Evolutionary conservation across 2,797 vertebrate species (phyloP).

Genomic region (Labeo calbasu): DNA sequence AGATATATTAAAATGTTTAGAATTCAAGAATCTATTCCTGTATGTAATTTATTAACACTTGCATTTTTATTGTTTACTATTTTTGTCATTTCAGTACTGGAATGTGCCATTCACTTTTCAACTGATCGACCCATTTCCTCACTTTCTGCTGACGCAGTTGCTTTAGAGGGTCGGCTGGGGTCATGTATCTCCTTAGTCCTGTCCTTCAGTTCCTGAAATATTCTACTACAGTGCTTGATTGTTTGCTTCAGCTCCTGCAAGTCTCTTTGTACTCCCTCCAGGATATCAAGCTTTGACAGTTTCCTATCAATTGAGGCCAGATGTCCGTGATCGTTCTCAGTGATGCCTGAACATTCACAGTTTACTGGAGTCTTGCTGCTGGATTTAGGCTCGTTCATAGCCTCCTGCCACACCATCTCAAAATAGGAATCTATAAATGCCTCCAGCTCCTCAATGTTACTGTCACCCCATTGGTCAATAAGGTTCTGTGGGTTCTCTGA

Average conservation of each 20-base stretch:
- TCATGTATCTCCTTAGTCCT: constrained; percentile 33
- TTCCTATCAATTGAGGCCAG: constrained; percentile 70
- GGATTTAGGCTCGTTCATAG: constrained; percentile 45
- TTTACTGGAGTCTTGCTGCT: neutral
- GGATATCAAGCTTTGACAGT: constrained; percentile 73
- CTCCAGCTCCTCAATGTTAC: constrained; percentile 75
- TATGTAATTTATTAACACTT: neutral
- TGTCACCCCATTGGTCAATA: constrained; percentile 69
- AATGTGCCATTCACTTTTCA: neutral
- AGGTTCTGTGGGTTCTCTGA: constrained; percentile 64
- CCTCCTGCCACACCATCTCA: constrained; percentile 70
- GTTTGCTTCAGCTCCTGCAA: constrained; percentile 64
- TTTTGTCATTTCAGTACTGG: neutral
- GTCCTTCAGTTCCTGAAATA: constrained; percentile 60
- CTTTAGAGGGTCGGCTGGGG: neutral
- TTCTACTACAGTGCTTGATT: constrained; percentile 62
- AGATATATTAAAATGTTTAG: too few species aligned
- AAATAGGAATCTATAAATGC: constrained; percentile 75
- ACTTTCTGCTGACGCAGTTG: constrained; percentile 5
- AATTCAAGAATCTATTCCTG: neutral
- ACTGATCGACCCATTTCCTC: neutral
- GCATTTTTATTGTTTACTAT: neutral
- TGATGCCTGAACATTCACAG: neutral
- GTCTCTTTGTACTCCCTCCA: constrained; percentile 72
- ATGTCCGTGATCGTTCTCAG: constrained; percentile 40